phyloP scores from a whole-genome alignment of 1,140 invertebrate species.

The Ceratoteleas bidentatus region DNA sequence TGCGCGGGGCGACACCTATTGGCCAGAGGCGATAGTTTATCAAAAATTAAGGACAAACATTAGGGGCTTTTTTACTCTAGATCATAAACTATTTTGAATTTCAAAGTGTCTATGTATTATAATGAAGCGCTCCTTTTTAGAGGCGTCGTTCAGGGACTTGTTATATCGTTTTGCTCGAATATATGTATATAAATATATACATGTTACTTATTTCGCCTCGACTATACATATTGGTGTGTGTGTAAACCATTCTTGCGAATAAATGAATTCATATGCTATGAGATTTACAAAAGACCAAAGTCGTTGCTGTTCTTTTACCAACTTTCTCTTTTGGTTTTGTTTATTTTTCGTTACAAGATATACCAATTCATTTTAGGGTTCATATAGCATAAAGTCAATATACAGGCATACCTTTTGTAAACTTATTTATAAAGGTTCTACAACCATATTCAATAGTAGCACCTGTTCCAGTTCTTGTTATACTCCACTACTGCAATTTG shows the following conservation, averaged over 20 bases:
- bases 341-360: no score
- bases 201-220: constrained; percentile 67
- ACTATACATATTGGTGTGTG: constrained; percentile 67
- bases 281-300: constrained; percentile 58
- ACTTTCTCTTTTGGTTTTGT: constrained; percentile 2
- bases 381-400: no score
- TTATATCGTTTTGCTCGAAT: constrained; percentile 69
- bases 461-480: no score
- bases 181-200: constrained; percentile 69
- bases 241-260: constrained; percentile 67
- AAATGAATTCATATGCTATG: constrained; percentile 66
- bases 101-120: constrained; percentile 64
- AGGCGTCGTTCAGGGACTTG: constrained; percentile 66
- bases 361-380: background rate
- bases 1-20: constrained; percentile 34
- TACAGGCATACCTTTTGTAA: no score
- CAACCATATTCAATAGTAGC: no score
- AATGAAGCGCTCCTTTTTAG: constrained; percentile 62
- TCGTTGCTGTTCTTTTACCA: constrained; percentile 1
- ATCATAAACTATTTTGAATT: constrained; percentile 63
- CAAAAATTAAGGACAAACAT: constrained; percentile 23
- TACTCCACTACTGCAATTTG: no score
- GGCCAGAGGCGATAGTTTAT: constrained; percentile 57
- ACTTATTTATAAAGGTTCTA: no score
- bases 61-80: constrained; percentile 65